A percentile compares a stretch with the other conserved stretches of the same genome.
phyloP scores from a whole-genome alignment of 2,888 invertebrate species.

The Camptogramma bilineatum region DNA sequence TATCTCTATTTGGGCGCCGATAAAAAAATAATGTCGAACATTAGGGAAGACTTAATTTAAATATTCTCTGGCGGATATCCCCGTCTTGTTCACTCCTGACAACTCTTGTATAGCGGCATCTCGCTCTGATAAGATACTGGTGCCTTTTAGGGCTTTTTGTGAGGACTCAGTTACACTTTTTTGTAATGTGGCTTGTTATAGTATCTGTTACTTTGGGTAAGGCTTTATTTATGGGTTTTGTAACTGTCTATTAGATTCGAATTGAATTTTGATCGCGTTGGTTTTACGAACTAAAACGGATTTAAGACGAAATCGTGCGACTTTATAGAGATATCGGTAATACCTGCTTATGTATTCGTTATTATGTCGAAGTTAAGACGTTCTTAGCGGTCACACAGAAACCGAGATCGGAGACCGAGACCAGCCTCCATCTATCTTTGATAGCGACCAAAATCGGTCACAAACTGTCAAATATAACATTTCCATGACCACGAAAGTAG shows the following conservation, averaged over 20 bases:
- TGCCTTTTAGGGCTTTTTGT: slow-evolving; percentile 79
- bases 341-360: no score
- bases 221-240: slow-evolving; percentile 1
- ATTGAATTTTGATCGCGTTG: neutral
- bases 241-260: neutral
- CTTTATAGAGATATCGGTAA: neutral
- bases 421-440: no score
- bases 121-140: slow-evolving; percentile 72
- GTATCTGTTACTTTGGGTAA: slow-evolving; percentile 6
- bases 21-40: slow-evolving; percentile 84
- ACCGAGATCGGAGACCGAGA: no score
- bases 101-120: slow-evolving; percentile 46
- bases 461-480: no score
- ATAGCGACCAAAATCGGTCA: no score
- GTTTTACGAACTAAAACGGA: neutral
- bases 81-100: slow-evolving; percentile 50
- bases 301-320: neutral
- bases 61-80: slow-evolving; percentile 68
- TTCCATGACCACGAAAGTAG: no score
- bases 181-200: slow-evolving; percentile 41
- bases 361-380: no score
- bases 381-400: no score
- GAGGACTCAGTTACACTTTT: slow-evolving; percentile 62
- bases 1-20: slow-evolving; percentile 79
- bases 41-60: slow-evolving; percentile 82